These are phyloP conservation scores for Poeciliopsis occidentalis DNA, from an alignment of 2,113 vertebrate species.

Conservation along the genomic window DNA sequence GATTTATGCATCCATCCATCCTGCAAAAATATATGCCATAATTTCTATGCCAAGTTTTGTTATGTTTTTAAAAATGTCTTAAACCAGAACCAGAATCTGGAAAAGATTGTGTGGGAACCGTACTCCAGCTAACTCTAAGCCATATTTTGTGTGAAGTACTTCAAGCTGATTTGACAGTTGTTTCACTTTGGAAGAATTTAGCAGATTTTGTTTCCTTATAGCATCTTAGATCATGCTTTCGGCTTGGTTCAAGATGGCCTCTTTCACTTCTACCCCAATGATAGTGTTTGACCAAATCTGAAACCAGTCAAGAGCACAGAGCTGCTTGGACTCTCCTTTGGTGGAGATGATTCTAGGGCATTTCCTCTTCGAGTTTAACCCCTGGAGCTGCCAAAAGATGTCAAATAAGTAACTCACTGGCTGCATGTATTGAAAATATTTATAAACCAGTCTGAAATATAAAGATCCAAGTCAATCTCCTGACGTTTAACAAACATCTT, in stretches of 20 bases:
- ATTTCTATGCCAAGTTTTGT: no score
- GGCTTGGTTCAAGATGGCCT: conserved; percentile 2
- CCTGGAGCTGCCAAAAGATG: background rate
- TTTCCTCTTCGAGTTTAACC: background rate
- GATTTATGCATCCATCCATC: background rate
- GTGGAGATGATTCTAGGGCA: background rate
- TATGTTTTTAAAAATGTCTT: no score
- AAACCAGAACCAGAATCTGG: no score
- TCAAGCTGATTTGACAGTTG: background rate
- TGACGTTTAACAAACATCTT: background rate
- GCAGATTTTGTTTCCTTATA: background rate
- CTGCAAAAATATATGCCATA: no score
- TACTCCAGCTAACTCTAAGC: background rate
- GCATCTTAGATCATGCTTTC: background rate
- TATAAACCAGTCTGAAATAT: background rate
- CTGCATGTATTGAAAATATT: background rate
- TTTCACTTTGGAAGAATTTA: background rate
- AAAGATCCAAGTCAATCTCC: background rate
- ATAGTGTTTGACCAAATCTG: conserved; percentile 6
- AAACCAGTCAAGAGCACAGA: background rate
- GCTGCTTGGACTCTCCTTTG: background rate
- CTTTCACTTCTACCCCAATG: background rate
- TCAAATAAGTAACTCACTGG: background rate
- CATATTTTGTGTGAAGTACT: background rate
- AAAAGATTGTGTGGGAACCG: background rate